Conservation (phyloP, 2,113 vertebrate species). For the Thunnus maccoyii region DNA sequence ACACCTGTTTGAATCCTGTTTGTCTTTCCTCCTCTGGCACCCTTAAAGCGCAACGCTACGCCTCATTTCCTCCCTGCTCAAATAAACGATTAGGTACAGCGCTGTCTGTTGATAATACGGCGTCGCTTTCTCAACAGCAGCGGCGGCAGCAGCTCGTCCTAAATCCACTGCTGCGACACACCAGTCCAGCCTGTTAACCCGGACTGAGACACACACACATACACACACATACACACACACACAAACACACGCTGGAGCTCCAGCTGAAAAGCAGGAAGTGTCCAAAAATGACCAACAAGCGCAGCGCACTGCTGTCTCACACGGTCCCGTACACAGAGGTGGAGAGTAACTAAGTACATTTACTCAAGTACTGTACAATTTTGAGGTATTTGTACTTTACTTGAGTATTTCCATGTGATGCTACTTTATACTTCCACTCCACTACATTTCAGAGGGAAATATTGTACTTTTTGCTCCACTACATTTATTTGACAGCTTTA, state of each 20-base stretch:
- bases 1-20: conserved; percentile 84
- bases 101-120: not conserved
- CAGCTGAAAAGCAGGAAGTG: conserved; percentile 64
- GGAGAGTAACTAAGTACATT: no score
- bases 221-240: no score
- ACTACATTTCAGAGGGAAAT: no score
- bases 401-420: no score
- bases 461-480: no score
- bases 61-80: conserved; percentile 15
- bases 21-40: not conserved
- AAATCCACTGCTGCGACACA: not conserved
- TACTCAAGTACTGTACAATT: no score
- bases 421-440: no score
- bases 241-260: not conserved
- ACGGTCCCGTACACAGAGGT: not conserved
- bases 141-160: not conserved
- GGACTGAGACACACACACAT: not conserved
- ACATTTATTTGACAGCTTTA: no score
- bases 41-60: conserved; percentile 21
- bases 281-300: conserved; percentile 40
- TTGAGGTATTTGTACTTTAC: no score
- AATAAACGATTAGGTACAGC: not conserved
- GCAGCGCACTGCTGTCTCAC: not conserved
- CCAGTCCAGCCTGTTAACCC: not conserved
- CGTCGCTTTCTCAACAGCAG: not conserved